phyloP scores from a whole-genome alignment of 1,140 invertebrate species.

The Marisa cornuarietis region DNA sequence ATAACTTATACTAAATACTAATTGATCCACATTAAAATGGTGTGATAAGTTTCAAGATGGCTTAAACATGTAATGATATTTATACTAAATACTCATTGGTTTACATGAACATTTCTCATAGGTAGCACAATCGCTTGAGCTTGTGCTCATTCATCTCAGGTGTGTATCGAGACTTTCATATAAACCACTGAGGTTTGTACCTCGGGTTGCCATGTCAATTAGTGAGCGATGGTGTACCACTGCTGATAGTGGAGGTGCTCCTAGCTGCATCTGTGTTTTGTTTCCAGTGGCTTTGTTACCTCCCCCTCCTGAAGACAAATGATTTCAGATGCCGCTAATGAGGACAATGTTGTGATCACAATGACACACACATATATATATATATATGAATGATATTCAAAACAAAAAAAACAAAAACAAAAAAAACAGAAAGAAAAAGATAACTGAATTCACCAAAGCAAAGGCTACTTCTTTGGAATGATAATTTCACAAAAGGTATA shows the following conservation, averaged over 20 bases:
- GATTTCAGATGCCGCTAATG: not conserved
- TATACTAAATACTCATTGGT: too few species aligned
- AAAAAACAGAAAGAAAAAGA: not conserved
- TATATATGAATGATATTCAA: not conserved
- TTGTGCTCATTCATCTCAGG: too few species aligned
- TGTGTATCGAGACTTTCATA: too few species aligned
- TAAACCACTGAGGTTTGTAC: slow-evolving; percentile 18
- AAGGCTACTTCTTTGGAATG: too few species aligned
- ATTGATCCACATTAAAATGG: too few species aligned
- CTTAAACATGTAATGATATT: too few species aligned
- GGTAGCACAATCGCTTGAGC: too few species aligned
- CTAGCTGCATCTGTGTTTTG: slow-evolving; percentile 47
- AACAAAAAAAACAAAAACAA: not conserved
- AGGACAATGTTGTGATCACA: not conserved
- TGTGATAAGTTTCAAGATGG: too few species aligned
- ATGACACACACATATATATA: not conserved
- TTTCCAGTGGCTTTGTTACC: slow-evolving; percentile 37
- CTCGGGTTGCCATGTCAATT: slow-evolving; percentile 57
- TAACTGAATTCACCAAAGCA: too few species aligned
- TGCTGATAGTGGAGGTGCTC: slow-evolving; percentile 40
- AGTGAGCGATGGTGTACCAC: slow-evolving; percentile 41
- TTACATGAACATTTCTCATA: too few species aligned
- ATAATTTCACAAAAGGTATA: too few species aligned
- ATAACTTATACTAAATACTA: too few species aligned
- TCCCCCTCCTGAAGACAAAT: slow-evolving; percentile 45